phyloP scores from a whole-genome alignment of 2,888 invertebrate genomes.

The Lasioglossum leucozonium region DNA sequence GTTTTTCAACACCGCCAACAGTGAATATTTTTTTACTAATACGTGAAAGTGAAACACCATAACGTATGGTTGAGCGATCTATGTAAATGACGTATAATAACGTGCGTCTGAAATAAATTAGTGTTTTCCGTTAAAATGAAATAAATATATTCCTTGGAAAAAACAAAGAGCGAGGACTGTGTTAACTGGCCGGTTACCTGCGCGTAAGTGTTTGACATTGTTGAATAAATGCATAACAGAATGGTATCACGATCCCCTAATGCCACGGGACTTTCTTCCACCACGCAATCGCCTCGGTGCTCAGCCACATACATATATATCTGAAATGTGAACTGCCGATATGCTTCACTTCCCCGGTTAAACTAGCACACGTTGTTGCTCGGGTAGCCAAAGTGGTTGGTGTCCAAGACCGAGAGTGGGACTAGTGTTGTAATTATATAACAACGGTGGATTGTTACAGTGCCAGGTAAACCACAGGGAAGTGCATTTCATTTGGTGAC shows the following conservation, averaged over 20 bases:
- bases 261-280: slow-evolving; percentile 36
- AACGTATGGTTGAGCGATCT: background rate
- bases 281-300: slow-evolving; percentile 25
- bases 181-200: background rate
- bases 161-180: background rate
- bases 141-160: background rate
- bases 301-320: slow-evolving; percentile 47
- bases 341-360: slow-evolving; percentile 56
- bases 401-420: slow-evolving; percentile 28
- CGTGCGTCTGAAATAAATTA: background rate
- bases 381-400: slow-evolving; percentile 36
- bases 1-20: background rate
- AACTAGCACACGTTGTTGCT: slow-evolving; percentile 57
- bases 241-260: slow-evolving; percentile 21
- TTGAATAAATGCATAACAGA: background rate
- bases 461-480: slow-evolving; percentile 17
- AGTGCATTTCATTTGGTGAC: background rate
- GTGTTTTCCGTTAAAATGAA: background rate
- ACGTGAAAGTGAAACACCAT: background rate
- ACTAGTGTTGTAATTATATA: slow-evolving; percentile 39
- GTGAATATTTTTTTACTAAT: background rate
- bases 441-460: slow-evolving; percentile 38
- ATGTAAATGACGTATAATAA: background rate
- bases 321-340: slow-evolving; percentile 53
- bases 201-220: background rate